Conservation (phyloP, 2,797 vertebrate genomes). For the Microctenopoma stevenorrisi region DNA sequence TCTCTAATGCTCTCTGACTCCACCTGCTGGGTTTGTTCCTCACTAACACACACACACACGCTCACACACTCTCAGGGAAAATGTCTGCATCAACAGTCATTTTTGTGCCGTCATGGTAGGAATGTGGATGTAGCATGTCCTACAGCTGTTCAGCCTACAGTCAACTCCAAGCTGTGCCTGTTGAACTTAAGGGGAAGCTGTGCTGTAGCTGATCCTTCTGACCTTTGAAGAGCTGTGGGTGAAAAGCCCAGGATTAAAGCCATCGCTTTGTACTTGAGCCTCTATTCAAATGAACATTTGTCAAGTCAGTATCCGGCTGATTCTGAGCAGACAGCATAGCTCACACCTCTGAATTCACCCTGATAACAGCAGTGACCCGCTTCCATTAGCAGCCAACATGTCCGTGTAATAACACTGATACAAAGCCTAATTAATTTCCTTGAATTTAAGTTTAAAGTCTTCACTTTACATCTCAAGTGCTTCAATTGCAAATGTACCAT, state of each 20-base stretch:
- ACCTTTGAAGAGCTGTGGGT: background rate
- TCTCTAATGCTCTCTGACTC: conserved; percentile 53
- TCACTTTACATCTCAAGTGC: too few relatives aligned
- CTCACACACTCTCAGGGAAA: background rate
- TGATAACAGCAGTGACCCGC: too few relatives aligned
- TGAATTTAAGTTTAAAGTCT: too few relatives aligned
- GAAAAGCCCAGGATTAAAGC: background rate
- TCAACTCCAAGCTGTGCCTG: background rate
- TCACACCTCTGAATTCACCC: too few relatives aligned
- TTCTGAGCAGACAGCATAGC: too few relatives aligned
- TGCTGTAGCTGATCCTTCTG: background rate
- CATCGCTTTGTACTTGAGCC: background rate
- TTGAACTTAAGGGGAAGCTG: conserved; percentile 12
- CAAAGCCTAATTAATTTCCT: too few relatives aligned
- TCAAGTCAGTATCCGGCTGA: too few relatives aligned
- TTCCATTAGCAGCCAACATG: too few relatives aligned
- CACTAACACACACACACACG: conserved; percentile 9
- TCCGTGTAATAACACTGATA: too few relatives aligned
- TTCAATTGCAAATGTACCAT: too few relatives aligned
- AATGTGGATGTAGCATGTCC: background rate
- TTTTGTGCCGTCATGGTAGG: background rate
- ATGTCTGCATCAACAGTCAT: background rate
- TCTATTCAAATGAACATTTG: background rate
- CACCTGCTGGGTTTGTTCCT: conserved; percentile 56
- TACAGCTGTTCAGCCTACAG: background rate